Conservation (phyloP, 2,113 vertebrate genomes). For the Nicator chloris region DNA sequence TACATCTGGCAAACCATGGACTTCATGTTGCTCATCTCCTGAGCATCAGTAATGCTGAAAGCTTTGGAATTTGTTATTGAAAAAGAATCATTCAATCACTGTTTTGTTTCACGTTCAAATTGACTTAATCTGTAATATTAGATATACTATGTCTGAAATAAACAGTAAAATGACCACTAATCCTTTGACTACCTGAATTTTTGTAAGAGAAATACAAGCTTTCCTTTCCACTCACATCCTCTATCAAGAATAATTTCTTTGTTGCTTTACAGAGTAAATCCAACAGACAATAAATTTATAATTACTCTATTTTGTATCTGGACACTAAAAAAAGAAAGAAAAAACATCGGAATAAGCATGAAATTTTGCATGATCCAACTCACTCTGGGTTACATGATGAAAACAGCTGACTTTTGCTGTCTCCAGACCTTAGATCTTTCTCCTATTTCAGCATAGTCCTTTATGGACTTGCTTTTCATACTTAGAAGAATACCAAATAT, state of each 20-base stretch:
- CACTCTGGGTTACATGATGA: not conserved
- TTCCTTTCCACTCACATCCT: rapidly evolving
- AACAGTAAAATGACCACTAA: not conserved
- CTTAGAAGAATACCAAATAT: not conserved
- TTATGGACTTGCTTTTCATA: not conserved
- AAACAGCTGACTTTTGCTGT: not conserved
- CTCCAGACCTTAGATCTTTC: not conserved
- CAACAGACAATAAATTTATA: not conserved
- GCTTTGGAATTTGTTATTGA: not conserved
- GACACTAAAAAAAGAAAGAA: not conserved
- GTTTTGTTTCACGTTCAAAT: not conserved
- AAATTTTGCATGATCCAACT: not conserved
- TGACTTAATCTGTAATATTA: not conserved
- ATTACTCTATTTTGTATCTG: not conserved
- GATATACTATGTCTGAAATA: not conserved
- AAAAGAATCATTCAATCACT: not conserved
- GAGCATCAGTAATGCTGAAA: not conserved
- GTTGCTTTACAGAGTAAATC: not conserved
- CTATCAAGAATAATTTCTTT: not conserved
- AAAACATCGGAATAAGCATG: not conserved
- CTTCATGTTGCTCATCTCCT: not conserved
- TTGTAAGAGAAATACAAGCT: not conserved
- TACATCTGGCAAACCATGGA: not conserved
- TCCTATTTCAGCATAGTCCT: not conserved
- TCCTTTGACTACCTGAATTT: not conserved